Percentiles rank a stretch among this genome's conserved stretches.
phyloP scores from a whole-genome alignment of 2,797 vertebrate species.

The Amazonetta brasiliensis region DNA sequence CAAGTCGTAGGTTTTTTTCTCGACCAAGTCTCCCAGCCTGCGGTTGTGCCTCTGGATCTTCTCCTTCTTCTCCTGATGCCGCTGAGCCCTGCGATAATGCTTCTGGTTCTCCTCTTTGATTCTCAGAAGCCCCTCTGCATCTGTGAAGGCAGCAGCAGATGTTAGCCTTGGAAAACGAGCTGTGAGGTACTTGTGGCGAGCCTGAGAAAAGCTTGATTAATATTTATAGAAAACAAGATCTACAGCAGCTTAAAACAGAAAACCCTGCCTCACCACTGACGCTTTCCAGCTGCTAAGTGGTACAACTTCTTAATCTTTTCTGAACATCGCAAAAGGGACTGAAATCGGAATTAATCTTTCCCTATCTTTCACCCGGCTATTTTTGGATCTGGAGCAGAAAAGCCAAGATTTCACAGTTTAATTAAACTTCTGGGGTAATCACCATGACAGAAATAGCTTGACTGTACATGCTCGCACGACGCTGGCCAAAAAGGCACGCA shows the following conservation, averaged over 20 bases:
- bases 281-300: neutral
- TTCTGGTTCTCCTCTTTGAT: conserved; percentile 92
- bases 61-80: conserved; percentile 94
- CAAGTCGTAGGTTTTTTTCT: conserved; percentile 84
- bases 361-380: neutral
- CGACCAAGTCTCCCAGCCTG: conserved; percentile 88
- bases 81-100: conserved; percentile 89
- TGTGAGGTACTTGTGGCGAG: neutral
- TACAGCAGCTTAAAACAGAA: neutral
- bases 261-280: neutral
- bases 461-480: neutral
- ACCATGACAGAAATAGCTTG: conserved; percentile 29
- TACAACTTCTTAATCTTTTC: neutral
- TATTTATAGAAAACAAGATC: conserved; percentile 11
- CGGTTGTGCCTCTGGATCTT: conserved; percentile 93
- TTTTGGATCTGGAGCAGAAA: conserved; percentile 35
- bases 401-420: conserved; percentile 37
- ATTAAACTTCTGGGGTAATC: conserved; percentile 49
- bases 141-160: conserved; percentile 74
- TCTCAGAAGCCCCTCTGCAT: conserved; percentile 85
- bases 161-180: neutral
- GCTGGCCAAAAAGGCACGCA: neutral
- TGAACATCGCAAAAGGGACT: conserved; percentile 9
- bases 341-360: neutral
- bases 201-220: neutral